Evolutionary conservation across 2,113 vertebrate species (phyloP).

Genomic region (Donacobius atricapilla): DNA sequence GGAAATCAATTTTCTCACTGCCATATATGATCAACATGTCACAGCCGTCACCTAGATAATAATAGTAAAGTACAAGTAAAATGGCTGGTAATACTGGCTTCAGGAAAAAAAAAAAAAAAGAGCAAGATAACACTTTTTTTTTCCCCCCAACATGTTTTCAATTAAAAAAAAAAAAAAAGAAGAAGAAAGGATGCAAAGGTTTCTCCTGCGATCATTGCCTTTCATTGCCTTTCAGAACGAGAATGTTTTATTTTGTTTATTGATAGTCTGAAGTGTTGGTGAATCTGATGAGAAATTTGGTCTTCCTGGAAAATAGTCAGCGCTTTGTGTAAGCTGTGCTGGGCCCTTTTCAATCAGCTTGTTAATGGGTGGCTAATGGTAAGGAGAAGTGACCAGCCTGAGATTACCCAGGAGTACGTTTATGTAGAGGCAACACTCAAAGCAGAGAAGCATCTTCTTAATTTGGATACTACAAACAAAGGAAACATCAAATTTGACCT

Average conservation of each 20-base stretch:
- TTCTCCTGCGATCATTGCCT: slow-evolving; percentile 21
- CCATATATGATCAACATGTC: slow-evolving; percentile 90
- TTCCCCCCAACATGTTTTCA: slow-evolving; percentile 17
- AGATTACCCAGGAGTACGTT: slow-evolving; percentile 78
- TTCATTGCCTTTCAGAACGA: slow-evolving; percentile 36
- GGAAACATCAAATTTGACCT: slow-evolving; percentile 82
- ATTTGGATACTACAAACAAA: slow-evolving; percentile 81
- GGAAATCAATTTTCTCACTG: slow-evolving; percentile 98
- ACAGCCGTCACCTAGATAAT: slow-evolving; percentile 86
- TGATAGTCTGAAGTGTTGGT: slow-evolving; percentile 67
- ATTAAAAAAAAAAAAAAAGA: neutral
- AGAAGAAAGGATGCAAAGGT: slow-evolving; percentile 15
- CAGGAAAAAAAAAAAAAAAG: slow-evolving; percentile 41
- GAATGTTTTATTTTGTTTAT: slow-evolving; percentile 48
- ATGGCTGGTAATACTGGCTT: slow-evolving; percentile 78
- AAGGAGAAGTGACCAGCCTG: slow-evolving; percentile 72
- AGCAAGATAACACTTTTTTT: slow-evolving; percentile 46
- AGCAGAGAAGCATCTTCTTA: slow-evolving; percentile 73
- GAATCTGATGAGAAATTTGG: slow-evolving; percentile 67
- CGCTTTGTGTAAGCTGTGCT: slow-evolving; percentile 67
- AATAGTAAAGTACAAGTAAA: slow-evolving; percentile 82
- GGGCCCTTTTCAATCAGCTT: slow-evolving; percentile 75
- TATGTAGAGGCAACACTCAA: slow-evolving; percentile 69
- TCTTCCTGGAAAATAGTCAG: slow-evolving; percentile 73
- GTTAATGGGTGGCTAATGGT: slow-evolving; percentile 82